Percentiles rank a stretch among this genome's conserved stretches.
Evolutionary conservation across 2,888 invertebrate genomes (phyloP).

Genomic region (Rapana venosa): DNA sequence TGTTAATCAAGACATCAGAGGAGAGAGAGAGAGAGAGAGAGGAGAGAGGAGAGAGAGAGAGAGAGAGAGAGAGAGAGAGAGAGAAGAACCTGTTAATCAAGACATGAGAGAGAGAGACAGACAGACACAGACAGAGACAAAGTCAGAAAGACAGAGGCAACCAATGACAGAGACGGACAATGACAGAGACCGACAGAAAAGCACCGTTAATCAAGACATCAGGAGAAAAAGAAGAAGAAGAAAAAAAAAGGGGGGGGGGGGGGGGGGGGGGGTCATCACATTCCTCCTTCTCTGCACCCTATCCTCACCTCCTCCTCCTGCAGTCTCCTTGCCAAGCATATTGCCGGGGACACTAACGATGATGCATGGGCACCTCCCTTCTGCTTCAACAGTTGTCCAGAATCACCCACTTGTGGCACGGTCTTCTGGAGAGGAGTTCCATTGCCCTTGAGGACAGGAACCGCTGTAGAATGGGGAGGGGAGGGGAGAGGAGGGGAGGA

Average conservation of each 20-base stretch:
- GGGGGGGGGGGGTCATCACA: no score
- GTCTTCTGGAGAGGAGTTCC: no score
- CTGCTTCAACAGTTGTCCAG: slow-evolving; percentile 36
- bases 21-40: background rate
- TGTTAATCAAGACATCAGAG: no score
- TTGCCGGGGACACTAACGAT: slow-evolving; percentile 35
- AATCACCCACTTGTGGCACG: background rate
- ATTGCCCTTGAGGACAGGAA: background rate
- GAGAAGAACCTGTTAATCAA: background rate
- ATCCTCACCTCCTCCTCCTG: background rate
- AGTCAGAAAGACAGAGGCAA: background rate
- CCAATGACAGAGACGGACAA: slow-evolving; percentile 25
- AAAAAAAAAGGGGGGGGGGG: no score
- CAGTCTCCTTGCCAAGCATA: background rate
- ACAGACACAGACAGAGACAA: background rate
- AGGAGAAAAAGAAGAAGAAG: no score
- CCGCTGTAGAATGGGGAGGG: background rate
- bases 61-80: background rate
- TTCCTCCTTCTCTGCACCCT: background rate
- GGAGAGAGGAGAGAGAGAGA: background rate
- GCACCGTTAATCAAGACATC: no score
- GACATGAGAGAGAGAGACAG: background rate
- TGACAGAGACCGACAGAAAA: background rate
- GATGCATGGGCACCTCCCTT: slow-evolving; percentile 1
- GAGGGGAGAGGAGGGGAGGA: background rate